Evolutionary conservation across 2,888 invertebrate genomes (phyloP), one percentile per base, ranked within the genome.

Genomic region (Spodoptera picta): DNA sequence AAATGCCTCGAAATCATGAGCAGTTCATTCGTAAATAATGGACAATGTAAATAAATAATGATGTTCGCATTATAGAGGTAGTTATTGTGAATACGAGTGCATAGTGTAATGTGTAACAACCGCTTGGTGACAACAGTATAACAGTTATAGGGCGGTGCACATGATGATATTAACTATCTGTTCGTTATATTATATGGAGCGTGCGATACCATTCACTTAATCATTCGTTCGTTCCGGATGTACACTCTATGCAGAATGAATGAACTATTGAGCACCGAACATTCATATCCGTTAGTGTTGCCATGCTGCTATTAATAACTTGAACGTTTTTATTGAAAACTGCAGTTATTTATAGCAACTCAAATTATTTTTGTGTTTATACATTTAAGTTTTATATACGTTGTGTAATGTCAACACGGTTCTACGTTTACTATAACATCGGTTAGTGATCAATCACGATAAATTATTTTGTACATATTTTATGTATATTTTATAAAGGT

Each of bases 151-250:
- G 68, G 53, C 58, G 52, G 52, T 62, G 47, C 73, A 56, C 46
- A 51, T 49, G 53, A 60, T 63, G 14, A 60, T 66, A 75, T 55
- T 36, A 36, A 36, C 36, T 36, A 63, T 45, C 44, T 52, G 66
- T 53, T 65, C 19, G 55, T 60, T 71, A 80, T 74, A 75, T 60
- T 71, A 80, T 74, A 75, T 81, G 72, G 76, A 80, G 73, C 79
- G 82, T 80, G 75, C 68, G 66, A 78, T 73, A 69, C 67, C 65
- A 71, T 73, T 64, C 67, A 68, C 47, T 73, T 75, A 69, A 68
- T 73, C 76, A 69, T 65, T 75, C 75, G 66, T 70, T 69, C 70
- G 64, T 67, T 60, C 75, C 75, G 70, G 75, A 72, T 72, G 75
- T 72, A 60, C 59, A 48, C 69, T 75, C 50, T 69, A 54, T 59